Evolutionary conservation across 2,888 invertebrate genomes (phyloP), one percentile per base, ranked within the genome.

Genomic region (Lycia hirtaria): DNA sequence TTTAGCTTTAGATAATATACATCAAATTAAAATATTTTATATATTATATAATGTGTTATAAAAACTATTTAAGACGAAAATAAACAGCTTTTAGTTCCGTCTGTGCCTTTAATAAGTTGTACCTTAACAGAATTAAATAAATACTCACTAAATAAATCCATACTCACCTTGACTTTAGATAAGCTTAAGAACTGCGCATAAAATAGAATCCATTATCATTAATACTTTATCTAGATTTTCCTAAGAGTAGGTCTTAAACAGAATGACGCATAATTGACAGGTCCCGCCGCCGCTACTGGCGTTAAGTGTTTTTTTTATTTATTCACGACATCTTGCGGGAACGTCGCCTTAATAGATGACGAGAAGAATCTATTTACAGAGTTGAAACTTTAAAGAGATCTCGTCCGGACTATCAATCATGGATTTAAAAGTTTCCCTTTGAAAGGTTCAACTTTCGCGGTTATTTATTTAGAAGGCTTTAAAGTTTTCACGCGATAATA

Each of bases 351-450:
- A 47, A 17, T 47, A 35, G 47, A 35, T 35, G 56, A 49, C 56
- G 37, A 24, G 30, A 50, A 50, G 38, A 50, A 50, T 50, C 37
- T 38, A 50, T 56, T 49, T 35, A 37, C 12, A 41, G 49, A n/a
- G 24, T 49, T 56, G 30, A 44, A 55, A 55, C 35, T 54, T 49
- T 48, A 48, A 55, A 56, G 30, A 38, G 49, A 50, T 56, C 30
- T 17, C 49, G 24, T 10, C 4, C 24, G 10, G 41, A 56, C 56
- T 49, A 49, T 44, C 49, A 56, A 56, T 56, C 49, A 56, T 17
- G 24, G 24, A 15, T n/a, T 45, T 45, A 12, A 14, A 33, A 45
- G 26, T 41, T 41, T 41, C 4, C 9, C 4, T 26, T 5, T 28
- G 26, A 28, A 9, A 26, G 26, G 41, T 41, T 41, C 4, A 7